Conservation (phyloP, 2,113 vertebrate species). For the Gavialis gangeticus region DNA sequence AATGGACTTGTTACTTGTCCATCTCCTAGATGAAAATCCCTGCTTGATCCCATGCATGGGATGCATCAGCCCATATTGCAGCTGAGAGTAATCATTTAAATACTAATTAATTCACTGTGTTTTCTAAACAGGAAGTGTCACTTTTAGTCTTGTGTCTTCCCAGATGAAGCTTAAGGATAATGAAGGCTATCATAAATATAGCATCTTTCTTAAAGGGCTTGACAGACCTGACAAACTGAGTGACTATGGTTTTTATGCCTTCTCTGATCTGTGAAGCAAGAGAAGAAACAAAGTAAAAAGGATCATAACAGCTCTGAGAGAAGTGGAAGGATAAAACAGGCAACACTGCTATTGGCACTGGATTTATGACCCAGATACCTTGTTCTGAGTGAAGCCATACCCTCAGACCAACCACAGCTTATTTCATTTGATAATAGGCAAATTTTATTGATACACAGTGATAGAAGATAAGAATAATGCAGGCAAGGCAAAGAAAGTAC, state of each 20-base stretch:
- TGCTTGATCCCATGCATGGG: not conserved
- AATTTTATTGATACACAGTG: no score
- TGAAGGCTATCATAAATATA: not conserved
- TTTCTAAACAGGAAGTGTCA: not conserved
- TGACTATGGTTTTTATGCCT: conserved; percentile 54
- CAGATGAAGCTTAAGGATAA: not conserved
- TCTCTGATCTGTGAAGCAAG: conserved; percentile 16
- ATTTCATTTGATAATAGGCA: no score
- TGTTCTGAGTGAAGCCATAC: not conserved
- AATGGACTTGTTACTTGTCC: not conserved
- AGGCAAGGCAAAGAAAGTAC: no score
- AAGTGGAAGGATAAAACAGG: conserved; percentile 13
- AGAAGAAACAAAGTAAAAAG: conserved; percentile 2
- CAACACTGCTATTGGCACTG: not conserved
- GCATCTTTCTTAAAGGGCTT: conserved; percentile 64
- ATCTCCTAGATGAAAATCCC: not conserved
- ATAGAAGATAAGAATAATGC: no score
- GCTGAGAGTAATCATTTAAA: not conserved
- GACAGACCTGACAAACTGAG: conserved; percentile 29
- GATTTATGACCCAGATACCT: not conserved
- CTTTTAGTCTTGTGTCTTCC: conserved; percentile 21
- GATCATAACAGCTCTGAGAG: conserved; percentile 31
- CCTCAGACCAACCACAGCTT: no score
- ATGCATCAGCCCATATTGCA: not conserved
- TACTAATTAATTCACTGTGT: conserved; percentile 37